phyloP scores from a whole-genome alignment of 1,140 invertebrate species.

The Drosophila auraria region DNA sequence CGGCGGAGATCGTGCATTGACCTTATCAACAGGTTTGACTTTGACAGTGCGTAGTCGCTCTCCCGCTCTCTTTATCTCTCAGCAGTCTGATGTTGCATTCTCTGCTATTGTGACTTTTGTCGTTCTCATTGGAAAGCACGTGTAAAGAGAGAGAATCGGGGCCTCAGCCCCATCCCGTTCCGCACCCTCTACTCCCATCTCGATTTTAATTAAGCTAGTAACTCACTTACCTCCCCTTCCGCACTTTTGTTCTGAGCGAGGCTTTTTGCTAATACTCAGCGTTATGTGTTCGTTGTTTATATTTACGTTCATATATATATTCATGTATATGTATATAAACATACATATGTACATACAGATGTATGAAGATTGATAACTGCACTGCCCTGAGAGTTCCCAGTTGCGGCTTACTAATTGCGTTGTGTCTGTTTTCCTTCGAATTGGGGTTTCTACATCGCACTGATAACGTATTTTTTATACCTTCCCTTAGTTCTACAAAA shows the following conservation, averaged over 20 bases:
- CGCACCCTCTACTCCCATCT: not conserved
- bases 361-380: not conserved
- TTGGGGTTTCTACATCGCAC: not conserved
- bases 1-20: constrained; percentile 59
- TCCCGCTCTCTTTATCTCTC: constrained; percentile 8
- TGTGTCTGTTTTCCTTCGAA: not conserved
- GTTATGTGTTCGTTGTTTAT: constrained; percentile 1
- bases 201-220: constrained; percentile 1
- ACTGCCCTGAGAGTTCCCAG: not conserved
- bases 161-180: not conserved
- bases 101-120: not conserved
- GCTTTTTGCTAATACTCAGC: not conserved
- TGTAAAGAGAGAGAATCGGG: not conserved
- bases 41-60: constrained; percentile 24
- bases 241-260: not conserved
- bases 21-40: constrained; percentile 73
- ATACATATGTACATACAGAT: not conserved
- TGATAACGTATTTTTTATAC: constrained; percentile 5
- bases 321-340: not conserved
- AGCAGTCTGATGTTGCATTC: not conserved
- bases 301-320: not conserved
- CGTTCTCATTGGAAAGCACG: constrained; percentile 1
- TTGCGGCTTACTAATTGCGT: not conserved
- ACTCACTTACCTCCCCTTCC: not conserved
- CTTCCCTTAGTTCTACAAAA: not conserved